Base-by-base conservation (phyloP, 1,140 invertebrate species). In the Lanistes nyassanus region DNA sequence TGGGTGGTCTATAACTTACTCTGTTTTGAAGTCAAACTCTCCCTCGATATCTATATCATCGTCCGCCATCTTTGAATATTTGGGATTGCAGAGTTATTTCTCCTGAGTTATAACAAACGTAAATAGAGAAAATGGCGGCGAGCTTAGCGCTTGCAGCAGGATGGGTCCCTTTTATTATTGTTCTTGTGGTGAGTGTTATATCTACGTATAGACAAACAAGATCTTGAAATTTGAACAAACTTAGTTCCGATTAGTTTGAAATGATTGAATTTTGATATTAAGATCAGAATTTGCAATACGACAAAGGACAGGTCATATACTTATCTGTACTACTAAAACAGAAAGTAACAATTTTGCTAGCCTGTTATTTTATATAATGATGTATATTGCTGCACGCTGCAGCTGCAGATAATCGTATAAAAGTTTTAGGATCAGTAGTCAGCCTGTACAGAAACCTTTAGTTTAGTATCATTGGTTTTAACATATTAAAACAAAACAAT, bases 11-110 rank as follows among this genome's bases (percentile, higher is more conserved):
- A 65, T 36, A 53, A 80, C 81, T 78, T 81, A 88, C 85, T 84
- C 84, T 62, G 83, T 62, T 78, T 88, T 86, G 47, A 85, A 80
- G 69, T 87, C 84, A 79, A 88, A 89, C 79, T 89, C 88, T 34
- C 88, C 88, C 70, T 88, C 80, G 74, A 89, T 83, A 74, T 89
- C 88, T 53, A 89, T 86, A 82, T 89, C 88, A 60, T 84, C 87
- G 60, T 89, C 88, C 72, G 85, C 85, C 75, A 84, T 84, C 81
- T 84, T 86, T 70, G 80, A 82, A 55, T 29, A 73, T 47, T 51
- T 53, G 26, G 37, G 3, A n/a, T 37, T n/a, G 37, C 34, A 47
- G 42, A 47, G 36, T 47, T 39, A 68, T 21, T 36, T 71, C 36
- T 42, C 34, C 34, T 51, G 19, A 36, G 31, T 62, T 56, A 62